These are phyloP conservation scores for Microctenopoma steveboyesi DNA, from an alignment of 2,797 vertebrate genomes.

Conservation along the genomic window DNA sequence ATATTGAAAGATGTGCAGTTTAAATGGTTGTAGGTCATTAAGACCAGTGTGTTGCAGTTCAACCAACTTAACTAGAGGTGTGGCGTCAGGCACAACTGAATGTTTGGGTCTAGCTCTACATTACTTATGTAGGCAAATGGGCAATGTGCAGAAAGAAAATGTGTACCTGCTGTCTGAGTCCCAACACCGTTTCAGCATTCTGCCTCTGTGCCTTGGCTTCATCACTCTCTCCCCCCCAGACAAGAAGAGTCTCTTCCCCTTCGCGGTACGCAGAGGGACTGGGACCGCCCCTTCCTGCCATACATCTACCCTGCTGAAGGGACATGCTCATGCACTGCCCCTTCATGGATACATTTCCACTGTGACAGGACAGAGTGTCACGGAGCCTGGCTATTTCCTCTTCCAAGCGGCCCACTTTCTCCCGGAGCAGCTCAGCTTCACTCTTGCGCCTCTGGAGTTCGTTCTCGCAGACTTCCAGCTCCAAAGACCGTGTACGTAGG, in stretches of 20 bases:
- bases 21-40: not conserved
- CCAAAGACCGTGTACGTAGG: conserved; percentile 88
- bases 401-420: conserved; percentile 90
- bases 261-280: conserved; percentile 76
- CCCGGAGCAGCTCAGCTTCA: conserved; percentile 92
- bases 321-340: conserved; percentile 77
- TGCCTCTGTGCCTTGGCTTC: conserved; percentile 85
- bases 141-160: not conserved
- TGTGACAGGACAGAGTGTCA: conserved; percentile 67
- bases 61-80: too few species aligned
- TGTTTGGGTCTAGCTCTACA: not conserved
- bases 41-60: too few species aligned
- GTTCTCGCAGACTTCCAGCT: conserved; percentile 95
- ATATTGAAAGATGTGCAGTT: not conserved
- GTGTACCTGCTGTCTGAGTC: conserved; percentile 85
- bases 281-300: conserved; percentile 66
- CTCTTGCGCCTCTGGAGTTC: conserved; percentile 95
- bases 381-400: conserved; percentile 86
- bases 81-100: too few species aligned
- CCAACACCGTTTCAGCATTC: conserved; percentile 79
- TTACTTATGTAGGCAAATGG: not conserved
- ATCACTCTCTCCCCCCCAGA: conserved; percentile 89
- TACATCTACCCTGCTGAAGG: conserved; percentile 66
- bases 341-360: conserved; percentile 60
- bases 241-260: conserved; percentile 80